Percentiles rank a stretch among this genome's conserved stretches.
phyloP scores from a whole-genome alignment of 2,888 invertebrate genomes.

The Acanthosepion esculentum region DNA sequence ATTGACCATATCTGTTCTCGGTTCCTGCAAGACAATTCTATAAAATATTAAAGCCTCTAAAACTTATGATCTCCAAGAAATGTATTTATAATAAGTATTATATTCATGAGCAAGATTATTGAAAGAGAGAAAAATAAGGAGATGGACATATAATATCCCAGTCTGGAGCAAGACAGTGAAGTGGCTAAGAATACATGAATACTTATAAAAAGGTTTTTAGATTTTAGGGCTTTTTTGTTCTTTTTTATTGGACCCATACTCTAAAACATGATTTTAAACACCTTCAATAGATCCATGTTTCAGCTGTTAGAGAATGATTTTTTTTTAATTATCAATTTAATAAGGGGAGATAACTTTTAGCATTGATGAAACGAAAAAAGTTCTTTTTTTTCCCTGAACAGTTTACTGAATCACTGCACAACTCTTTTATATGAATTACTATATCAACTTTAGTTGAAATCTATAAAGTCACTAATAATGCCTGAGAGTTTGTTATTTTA shows the following conservation, averaged over 20 bases:
- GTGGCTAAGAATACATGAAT: background rate
- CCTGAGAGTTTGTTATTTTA: too few species aligned
- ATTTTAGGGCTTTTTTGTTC: background rate
- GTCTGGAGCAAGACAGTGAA: background rate
- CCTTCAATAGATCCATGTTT: background rate
- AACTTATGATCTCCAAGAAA: background rate
- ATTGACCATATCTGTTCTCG: background rate
- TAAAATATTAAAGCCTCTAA: background rate
- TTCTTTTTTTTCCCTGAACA: too few species aligned
- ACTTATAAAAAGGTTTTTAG: background rate
- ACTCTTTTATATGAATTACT: too few species aligned
- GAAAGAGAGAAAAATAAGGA: background rate
- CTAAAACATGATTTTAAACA: background rate
- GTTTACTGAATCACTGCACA: too few species aligned
- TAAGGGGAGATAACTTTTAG: too few species aligned
- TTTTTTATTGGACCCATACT: background rate
- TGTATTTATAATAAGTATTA: background rate
- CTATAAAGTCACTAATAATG: too few species aligned
- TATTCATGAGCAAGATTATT: background rate
- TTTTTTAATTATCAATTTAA: too few species aligned
- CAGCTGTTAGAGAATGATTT: too few species aligned
- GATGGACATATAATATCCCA: background rate
- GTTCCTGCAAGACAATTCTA: constrained; percentile 33
- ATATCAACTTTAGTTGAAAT: too few species aligned
- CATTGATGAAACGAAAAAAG: too few species aligned